A percentile compares a stretch with the other conserved stretches of the same genome.
Evolutionary conservation across 2,797 vertebrate genomes (phyloP).

Genomic region (Danio choprae): DNA sequence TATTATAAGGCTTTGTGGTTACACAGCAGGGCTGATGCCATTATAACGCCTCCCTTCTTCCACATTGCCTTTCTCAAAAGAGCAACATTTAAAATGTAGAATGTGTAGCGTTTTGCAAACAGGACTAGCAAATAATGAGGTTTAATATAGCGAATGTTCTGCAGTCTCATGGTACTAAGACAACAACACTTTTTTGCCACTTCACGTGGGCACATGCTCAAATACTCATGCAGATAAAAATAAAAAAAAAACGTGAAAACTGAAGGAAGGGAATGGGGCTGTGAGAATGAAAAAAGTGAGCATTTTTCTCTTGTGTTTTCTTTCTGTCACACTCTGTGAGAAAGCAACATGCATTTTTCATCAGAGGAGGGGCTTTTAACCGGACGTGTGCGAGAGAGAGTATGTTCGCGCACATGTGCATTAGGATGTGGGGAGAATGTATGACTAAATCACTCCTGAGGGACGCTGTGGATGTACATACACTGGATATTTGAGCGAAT

Average conservation of each 20-base stretch:
- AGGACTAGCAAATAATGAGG: not conserved
- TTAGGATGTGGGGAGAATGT: constrained; percentile 36
- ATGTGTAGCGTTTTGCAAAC: not conserved
- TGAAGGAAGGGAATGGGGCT: not conserved
- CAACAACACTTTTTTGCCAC: not conserved
- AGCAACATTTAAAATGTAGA: not conserved
- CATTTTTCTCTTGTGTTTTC: not conserved
- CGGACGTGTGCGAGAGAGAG: constrained; percentile 2
- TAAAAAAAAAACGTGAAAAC: not conserved
- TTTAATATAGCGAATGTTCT: not conserved
- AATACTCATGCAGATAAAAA: not conserved
- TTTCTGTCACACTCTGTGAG: constrained; percentile 38
- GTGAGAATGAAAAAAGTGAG: constrained; percentile 4
- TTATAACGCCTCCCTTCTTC: constrained; percentile 29
- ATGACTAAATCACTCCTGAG: constrained; percentile 19
- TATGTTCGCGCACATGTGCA: constrained; percentile 19
- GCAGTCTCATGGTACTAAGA: not conserved
- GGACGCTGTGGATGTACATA: constrained; percentile 16
- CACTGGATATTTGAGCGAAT: constrained; percentile 16
- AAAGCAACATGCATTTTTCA: constrained; percentile 62
- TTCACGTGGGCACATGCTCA: not conserved
- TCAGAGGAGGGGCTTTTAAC: constrained; percentile 53
- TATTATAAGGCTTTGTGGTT: constrained; percentile 61
- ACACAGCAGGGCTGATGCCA: constrained; percentile 50
- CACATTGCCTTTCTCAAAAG: not conserved